Evolutionary conservation across 1,140 invertebrate species (phyloP).

Genomic region (Drosophila jambulina): DNA sequence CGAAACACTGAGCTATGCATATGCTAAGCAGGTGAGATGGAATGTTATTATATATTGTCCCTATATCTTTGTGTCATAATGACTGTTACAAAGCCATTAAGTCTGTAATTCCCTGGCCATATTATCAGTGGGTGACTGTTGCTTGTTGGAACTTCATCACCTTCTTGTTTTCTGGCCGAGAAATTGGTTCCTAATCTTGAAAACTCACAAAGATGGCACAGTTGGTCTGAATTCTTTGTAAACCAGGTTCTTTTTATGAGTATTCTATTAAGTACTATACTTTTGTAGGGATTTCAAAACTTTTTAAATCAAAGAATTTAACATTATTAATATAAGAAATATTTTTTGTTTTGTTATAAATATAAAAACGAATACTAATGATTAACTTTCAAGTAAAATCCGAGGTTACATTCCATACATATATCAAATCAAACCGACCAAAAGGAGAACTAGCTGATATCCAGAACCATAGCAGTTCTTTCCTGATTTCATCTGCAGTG

Average conservation of each 20-base stretch:
- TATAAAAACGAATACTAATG: neutral
- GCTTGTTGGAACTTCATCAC: neutral
- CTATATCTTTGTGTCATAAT: neutral
- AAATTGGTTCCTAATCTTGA: neutral
- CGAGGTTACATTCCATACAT: neutral
- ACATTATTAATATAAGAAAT: neutral
- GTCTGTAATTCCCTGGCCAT: neutral
- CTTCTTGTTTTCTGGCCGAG: neutral
- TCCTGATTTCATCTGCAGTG: constrained; percentile 47
- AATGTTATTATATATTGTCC: neutral
- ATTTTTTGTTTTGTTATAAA: neutral
- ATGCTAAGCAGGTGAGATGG: constrained; percentile 91
- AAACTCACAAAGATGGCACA: neutral
- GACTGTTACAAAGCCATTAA: neutral
- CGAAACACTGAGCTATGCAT: constrained; percentile 98
- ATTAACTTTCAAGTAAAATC: neutral
- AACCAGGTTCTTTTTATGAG: too few species aligned
- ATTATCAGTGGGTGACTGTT: constrained; percentile 11
- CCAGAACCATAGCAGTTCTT: constrained; percentile 33
- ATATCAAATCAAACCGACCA: neutral
- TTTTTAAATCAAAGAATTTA: too few species aligned
- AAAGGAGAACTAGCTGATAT: constrained; percentile 24
- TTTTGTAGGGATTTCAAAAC: too few species aligned
- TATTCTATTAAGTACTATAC: too few species aligned
- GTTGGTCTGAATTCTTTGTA: too few species aligned